phyloP scores from a whole-genome alignment of 2,888 invertebrate genomes.

The Dicycla oo region DNA sequence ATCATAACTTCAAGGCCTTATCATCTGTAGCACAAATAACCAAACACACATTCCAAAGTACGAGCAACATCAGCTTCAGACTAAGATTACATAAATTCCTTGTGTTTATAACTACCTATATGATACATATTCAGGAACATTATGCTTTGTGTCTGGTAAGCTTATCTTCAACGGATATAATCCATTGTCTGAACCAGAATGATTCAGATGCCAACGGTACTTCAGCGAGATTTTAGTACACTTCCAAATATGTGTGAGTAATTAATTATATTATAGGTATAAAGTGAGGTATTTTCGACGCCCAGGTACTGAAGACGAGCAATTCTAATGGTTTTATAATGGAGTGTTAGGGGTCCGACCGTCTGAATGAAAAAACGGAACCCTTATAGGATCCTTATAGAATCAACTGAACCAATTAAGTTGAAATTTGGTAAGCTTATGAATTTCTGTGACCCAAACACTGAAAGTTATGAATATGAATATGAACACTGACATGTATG shows the following conservation, averaged over 20 bases:
- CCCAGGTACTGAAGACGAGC: no score
- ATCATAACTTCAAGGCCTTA: not conserved
- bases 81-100: constrained; percentile 34
- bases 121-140: constrained; percentile 43
- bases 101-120: constrained; percentile 1
- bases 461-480: no score
- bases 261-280: not conserved
- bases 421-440: no score
- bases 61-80: constrained; percentile 9
- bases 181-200: constrained; percentile 37
- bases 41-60: constrained; percentile 3
- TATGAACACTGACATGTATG: no score
- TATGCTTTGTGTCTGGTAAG: constrained; percentile 35
- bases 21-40: constrained; percentile 8
- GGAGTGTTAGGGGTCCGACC: no score
- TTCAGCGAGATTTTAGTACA: constrained; percentile 1
- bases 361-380: no score
- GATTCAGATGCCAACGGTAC: constrained; percentile 33
- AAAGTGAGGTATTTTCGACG: not conserved
- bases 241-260: not conserved
- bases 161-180: constrained; percentile 31
- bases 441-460: no score
- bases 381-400: no score
- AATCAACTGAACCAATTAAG: no score
- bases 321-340: no score